Conservation (phyloP, 2,797 vertebrate genomes). For the Nannoperca australis region DNA sequence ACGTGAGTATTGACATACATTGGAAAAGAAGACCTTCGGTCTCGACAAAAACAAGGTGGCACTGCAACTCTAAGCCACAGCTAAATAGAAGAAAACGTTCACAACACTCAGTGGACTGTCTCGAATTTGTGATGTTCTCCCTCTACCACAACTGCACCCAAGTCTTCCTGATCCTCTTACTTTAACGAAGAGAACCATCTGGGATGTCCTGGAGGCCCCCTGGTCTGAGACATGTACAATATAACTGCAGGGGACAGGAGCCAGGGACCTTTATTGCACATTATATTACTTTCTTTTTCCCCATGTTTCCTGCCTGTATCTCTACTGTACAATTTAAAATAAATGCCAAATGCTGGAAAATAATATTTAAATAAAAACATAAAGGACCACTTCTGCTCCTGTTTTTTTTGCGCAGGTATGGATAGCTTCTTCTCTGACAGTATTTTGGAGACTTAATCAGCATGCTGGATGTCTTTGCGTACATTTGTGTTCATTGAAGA, state of each 20-base stretch:
- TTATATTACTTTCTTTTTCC: background rate
- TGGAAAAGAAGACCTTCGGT: background rate
- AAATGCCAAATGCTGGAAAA: background rate
- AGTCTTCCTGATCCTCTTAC: background rate
- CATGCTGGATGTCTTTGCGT: background rate
- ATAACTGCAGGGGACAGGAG: background rate
- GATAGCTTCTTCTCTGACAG: background rate
- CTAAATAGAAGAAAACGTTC: background rate
- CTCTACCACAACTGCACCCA: background rate
- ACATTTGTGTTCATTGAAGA: background rate
- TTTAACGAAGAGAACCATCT: background rate
- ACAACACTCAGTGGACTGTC: background rate
- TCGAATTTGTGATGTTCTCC: background rate
- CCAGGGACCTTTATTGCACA: background rate
- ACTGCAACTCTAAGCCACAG: background rate
- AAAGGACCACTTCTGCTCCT: background rate
- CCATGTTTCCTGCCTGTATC: background rate
- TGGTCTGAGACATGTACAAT: background rate
- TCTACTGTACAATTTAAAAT: background rate
- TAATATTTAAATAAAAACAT: background rate
- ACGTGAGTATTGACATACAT: background rate
- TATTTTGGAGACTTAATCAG: conserved; percentile 5
- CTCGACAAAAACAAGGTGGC: background rate
- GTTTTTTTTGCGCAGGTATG: background rate
- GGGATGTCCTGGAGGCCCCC: background rate